phyloP scores from a whole-genome alignment of 2,797 vertebrate species.

The Ibycter americanus region DNA sequence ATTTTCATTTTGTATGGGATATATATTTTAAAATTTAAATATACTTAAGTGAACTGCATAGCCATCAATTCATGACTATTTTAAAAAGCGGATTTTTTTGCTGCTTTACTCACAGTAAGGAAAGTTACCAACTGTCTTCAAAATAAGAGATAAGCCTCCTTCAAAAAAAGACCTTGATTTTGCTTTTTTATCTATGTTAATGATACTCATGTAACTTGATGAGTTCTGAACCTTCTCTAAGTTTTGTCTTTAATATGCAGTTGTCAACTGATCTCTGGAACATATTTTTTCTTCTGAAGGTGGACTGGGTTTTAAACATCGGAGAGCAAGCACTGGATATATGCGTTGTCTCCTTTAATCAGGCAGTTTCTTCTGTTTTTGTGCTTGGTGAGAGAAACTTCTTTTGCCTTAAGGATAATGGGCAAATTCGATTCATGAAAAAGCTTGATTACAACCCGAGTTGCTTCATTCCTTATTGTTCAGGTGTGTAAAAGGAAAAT shows the following conservation, averaged over 20 bases:
- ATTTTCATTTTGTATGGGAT: background rate
- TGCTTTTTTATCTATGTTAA: background rate
- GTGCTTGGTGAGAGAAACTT: slow-evolving; percentile 94
- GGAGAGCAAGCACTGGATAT: slow-evolving; percentile 94
- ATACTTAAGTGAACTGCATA: background rate
- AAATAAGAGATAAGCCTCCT: background rate
- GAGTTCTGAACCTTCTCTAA: background rate
- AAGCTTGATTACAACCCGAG: slow-evolving; percentile 94
- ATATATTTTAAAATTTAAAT: background rate
- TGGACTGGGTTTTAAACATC: slow-evolving; percentile 92
- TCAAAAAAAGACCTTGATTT: background rate
- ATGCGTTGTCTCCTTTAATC: slow-evolving; percentile 82
- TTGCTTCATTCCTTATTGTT: slow-evolving; percentile 93
- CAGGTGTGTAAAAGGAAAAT: slow-evolving; percentile 82
- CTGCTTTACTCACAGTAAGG: background rate
- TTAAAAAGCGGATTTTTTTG: background rate
- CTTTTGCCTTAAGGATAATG: slow-evolving; percentile 94
- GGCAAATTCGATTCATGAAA: slow-evolving; percentile 97
- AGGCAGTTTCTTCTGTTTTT: slow-evolving; percentile 84
- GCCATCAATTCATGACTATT: background rate
- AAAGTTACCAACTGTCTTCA: background rate
- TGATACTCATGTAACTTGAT: background rate
- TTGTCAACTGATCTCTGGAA: background rate
- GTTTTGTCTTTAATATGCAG: background rate
- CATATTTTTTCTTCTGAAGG: slow-evolving; percentile 75